Base-by-base conservation (phyloP, 2,113 vertebrate genomes). In the Corythornis vintsioides region DNA sequence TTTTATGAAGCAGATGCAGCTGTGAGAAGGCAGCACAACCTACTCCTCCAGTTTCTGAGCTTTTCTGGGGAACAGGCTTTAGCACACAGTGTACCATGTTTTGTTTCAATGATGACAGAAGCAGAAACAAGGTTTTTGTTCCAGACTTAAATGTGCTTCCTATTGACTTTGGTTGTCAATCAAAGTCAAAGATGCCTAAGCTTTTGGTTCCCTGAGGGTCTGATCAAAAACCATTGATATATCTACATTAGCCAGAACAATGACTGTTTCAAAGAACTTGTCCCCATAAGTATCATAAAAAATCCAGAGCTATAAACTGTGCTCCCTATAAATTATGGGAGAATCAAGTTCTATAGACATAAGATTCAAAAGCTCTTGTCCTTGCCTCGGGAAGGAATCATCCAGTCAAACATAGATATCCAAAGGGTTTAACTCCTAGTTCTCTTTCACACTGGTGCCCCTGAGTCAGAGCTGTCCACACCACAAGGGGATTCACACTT, bases 81-180 rank as follows among this genome's bases (percentile, higher is more conserved):
- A 86, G 64, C 11, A 88, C 40, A 24, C 15, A 89, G 14, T 7
- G 3, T 31, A 26, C 52, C 28, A 7, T 0, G 0, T 64, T 88
- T 86, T 92, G 24, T 26, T 91, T 84, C 83, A 65, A 38, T 69
- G 56, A 67, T 15, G 35, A 52, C 3, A 59, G 83, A 83, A 69
- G 15, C 38, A 69, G 76, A 81, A 75, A 45, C 50, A 43, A 26
- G 48, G 33, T 64, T 75, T 94, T 92, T 81, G 43, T 67, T 93
- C 33, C 70, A 64, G 61, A 65, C 74, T 78, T 81, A 89, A 40
- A 64, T 38, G 35, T 78, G 57, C 35, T 86, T 90, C 53, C 74
- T 22, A 48, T 53, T 78, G 86, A 64, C 53, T 86, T 74, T 90
- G 80, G 90, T 9, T 90, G 93, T 90, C 84, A 78, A 75, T 61